Base-by-base conservation (phyloP, 2,888 invertebrate species). In the Melinaea marsaeus region DNA sequence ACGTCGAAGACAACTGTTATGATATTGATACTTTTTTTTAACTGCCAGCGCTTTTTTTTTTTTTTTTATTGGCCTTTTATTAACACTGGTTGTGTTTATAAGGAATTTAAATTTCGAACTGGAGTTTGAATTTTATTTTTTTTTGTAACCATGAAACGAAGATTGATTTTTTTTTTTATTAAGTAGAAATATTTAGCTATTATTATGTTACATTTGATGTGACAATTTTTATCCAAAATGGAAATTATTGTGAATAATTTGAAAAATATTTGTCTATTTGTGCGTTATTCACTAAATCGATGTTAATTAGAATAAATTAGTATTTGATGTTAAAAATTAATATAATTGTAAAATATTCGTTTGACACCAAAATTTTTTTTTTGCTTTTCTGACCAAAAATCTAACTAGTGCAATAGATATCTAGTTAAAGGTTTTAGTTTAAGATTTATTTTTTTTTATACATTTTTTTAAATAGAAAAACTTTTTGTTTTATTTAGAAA, bases 361-460 rank as follows among this genome's bases (percentile, higher is more conserved):
- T 55, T 54, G 55, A 62, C 69, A 66, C 68, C 61, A 65, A 65
- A 58, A 65, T 63, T 34, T 54, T 51, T 32, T 51, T 32, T 1
- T 2, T 32, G 42, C 48, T 61, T 61, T 32, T 58, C 37, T 65
- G 60, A 55, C 62, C 55, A 64, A 58, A 61, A 59, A 57, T 46
- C 42, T 46, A 58, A 64, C 61, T 69, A 71, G 72, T 72, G 72
- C 71, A 74, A 74, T 74, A 71, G 67, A 67, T 42, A 64, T 71
- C 72, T 72, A 74, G 71, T 70, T 74, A 57, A 67, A 62, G 62
- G 62, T 64, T 63, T 67, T 51, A 32, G 11, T 51, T 51, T 51
- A 51, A 32, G 7, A 32, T 51, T 9, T 47, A 47, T 47, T 47
- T 51, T 51, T 11, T 51, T 11, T 32, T 51, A 11, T 51, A 51